phyloP scores from a whole-genome alignment of 2,797 vertebrate genomes.

The Chrysocyon brachyurus region DNA sequence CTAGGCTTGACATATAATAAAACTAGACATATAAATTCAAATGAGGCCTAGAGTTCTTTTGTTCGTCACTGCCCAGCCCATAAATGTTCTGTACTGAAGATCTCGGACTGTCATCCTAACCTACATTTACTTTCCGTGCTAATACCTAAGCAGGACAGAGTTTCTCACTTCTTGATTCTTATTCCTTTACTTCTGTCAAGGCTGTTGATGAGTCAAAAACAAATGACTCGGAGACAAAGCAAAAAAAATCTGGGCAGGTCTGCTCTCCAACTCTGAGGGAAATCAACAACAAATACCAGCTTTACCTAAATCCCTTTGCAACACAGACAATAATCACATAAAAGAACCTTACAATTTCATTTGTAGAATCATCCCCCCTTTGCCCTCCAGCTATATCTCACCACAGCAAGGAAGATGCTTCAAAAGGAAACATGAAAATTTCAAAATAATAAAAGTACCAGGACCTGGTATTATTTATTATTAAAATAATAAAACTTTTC shows the following conservation, averaged over 20 bases:
- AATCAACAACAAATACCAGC: not conserved
- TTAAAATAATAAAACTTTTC: not conserved
- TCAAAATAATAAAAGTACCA: slow-evolving; percentile 25
- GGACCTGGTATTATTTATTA: not conserved
- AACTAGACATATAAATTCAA: not conserved
- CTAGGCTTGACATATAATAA: not conserved
- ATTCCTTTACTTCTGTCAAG: not conserved
- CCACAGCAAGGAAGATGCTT: not conserved
- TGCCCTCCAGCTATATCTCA: not conserved
- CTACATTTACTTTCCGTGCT: not conserved
- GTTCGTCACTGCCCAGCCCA: not conserved
- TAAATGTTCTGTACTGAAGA: not conserved
- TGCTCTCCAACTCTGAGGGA: not conserved
- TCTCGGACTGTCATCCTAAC: not conserved
- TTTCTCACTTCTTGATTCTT: not conserved
- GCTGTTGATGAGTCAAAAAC: slow-evolving; percentile 48
- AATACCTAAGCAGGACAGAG: not conserved
- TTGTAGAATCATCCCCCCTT: not conserved
- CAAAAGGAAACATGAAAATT: not conserved
- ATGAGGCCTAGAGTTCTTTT: not conserved
- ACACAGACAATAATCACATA: not conserved
- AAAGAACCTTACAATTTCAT: not conserved
- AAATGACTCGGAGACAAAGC: not conserved
- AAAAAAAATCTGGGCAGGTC: not conserved
- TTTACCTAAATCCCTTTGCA: not conserved